Evolutionary conservation across 1,140 invertebrate species (phyloP).

Genomic region (Aphaenogaster floridana): DNA sequence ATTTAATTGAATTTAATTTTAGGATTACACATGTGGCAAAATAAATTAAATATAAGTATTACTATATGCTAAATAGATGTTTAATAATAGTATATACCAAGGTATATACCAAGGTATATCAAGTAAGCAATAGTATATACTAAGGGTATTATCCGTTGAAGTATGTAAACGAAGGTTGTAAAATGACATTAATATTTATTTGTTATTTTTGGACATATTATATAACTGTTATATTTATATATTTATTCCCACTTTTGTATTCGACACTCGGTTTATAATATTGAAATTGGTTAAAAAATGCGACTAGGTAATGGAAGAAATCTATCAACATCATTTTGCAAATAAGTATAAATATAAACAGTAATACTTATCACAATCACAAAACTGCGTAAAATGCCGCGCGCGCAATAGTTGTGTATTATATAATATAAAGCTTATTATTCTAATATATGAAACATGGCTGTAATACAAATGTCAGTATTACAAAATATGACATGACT

Average conservation of each 20-base stretch:
- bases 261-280: constrained; percentile 13
- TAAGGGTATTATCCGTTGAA: not conserved
- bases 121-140: not conserved
- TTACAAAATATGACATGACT: constrained; percentile 6
- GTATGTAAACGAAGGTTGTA: constrained; percentile 7
- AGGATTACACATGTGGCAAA: constrained; percentile 5
- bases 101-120: too few relatives aligned
- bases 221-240: constrained; percentile 48
- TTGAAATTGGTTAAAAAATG: constrained; percentile 29
- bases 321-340: constrained; percentile 13
- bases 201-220: constrained; percentile 31
- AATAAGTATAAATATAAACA: constrained; percentile 30
- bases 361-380: constrained; percentile 25
- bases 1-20: constrained; percentile 39
- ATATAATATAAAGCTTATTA: constrained; percentile 9
- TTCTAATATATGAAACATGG: not conserved
- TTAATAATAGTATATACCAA: not conserved
- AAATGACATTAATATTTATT: constrained; percentile 48
- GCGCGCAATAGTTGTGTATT: constrained; percentile 16
- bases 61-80: constrained; percentile 27
- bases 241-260: constrained; percentile 25
- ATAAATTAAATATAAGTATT: constrained; percentile 11
- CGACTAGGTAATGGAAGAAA: not conserved
- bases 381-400: not conserved
- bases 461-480: constrained; percentile 32